Conservation (phyloP, 1,140 invertebrate species). For the roundworm (Caenorhabditis elegans) region WBcel235 BX284602.5:14403501-14404000, state of each 20-base stretch:
- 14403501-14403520: too few species aligned
- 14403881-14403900: too few species aligned
- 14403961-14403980: too few species aligned
- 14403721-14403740: neutral
- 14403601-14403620: slow-evolving; percentile 43
- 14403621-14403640: slow-evolving; percentile 35
- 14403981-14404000: too few species aligned
- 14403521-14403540: slow-evolving; percentile 24
- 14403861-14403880: too few species aligned
- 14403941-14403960: too few species aligned
- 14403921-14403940: too few species aligned
- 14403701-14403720: neutral
- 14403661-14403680: slow-evolving; percentile 38
- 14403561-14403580: slow-evolving; percentile 28
- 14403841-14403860: too few species aligned
- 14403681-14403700: neutral
- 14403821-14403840: too few species aligned
- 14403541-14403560: neutral
- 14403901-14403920: too few species aligned
- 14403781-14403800: too few species aligned
- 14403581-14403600: slow-evolving; percentile 39
- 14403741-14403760: neutral
- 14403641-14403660: slow-evolving; percentile 22
- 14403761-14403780: neutral
- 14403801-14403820: too few species aligned